Conservation (phyloP, 2,888 invertebrate genomes). For the Axea sp. region DNA sequence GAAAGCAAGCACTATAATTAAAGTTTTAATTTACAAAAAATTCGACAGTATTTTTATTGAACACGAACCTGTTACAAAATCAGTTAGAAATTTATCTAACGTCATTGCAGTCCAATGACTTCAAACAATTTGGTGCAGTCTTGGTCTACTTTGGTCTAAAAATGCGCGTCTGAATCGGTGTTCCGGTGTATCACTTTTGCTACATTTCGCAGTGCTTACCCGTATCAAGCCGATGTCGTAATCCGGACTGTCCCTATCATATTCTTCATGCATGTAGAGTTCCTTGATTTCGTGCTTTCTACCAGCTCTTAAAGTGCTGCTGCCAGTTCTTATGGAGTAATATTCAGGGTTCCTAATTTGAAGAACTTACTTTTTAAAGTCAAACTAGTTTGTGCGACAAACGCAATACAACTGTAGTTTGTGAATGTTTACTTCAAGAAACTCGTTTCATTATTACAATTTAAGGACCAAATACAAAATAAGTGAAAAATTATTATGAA, state of each 20-base stretch:
- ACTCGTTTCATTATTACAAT: background rate
- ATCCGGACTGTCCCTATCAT: slow-evolving; percentile 66
- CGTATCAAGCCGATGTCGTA: slow-evolving; percentile 70
- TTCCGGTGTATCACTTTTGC: no score
- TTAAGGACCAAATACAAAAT: background rate
- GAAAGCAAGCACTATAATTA: no score
- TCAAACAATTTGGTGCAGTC: no score
- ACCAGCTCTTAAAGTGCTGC: slow-evolving; percentile 57
- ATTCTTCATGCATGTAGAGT: slow-evolving; percentile 68
- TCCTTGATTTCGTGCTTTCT: slow-evolving; percentile 33
- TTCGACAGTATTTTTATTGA: no score
- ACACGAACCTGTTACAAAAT: no score
- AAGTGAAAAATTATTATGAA: background rate
- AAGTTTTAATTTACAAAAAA: no score
- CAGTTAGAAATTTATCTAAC: no score
- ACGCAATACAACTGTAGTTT: background rate
- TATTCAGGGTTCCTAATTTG: slow-evolving; percentile 21
- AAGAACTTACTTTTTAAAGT: background rate
- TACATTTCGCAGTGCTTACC: slow-evolving; percentile 29
- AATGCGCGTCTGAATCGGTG: no score
- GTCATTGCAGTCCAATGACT: no score
- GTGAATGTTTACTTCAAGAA: background rate
- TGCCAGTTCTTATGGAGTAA: slow-evolving; percentile 61
- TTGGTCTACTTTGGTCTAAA: no score
- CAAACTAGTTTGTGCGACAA: background rate